Evolutionary conservation across 2,113 vertebrate genomes (phyloP).

Genomic region (Telmatochromis bifrenatus): DNA sequence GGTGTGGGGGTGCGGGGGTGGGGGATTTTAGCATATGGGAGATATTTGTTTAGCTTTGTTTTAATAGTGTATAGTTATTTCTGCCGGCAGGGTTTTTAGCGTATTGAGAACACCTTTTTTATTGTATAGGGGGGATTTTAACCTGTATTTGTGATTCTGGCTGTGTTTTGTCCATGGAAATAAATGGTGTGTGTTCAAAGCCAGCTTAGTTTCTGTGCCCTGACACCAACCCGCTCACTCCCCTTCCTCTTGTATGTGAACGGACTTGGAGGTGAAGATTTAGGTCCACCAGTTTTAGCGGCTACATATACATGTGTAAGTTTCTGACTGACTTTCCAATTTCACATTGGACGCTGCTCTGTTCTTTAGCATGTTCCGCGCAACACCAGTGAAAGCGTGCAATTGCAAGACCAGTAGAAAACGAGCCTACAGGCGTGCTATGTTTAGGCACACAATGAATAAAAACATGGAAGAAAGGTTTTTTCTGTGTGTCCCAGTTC

Average conservation of each 20-base stretch:
- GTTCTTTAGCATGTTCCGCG: not conserved
- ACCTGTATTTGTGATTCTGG: not conserved
- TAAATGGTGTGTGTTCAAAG: not conserved
- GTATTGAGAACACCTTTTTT: not conserved
- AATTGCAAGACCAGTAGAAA: not conserved
- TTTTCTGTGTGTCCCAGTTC: not conserved
- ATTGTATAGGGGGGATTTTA: not conserved
- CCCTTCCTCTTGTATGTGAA: not conserved
- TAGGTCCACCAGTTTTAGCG: not conserved
- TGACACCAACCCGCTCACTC: not conserved
- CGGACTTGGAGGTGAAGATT: not conserved
- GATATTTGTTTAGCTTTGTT: not conserved
- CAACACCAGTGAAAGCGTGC: not conserved
- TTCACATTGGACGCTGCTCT: not conserved
- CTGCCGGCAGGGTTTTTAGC: not conserved
- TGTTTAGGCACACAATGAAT: not conserved
- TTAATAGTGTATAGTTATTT: not conserved
- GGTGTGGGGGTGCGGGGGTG: too few relatives aligned
- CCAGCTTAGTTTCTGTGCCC: not conserved
- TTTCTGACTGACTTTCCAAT: not conserved
- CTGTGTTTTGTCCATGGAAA: not conserved
- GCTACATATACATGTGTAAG: not conserved
- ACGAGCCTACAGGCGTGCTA: not conserved
- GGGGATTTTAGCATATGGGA: not conserved
- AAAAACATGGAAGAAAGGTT: not conserved